A percentile compares a stretch with the other conserved stretches of the same genome.
Conservation (phyloP, 2,113 vertebrate genomes). For the Urocolius indicus region DNA sequence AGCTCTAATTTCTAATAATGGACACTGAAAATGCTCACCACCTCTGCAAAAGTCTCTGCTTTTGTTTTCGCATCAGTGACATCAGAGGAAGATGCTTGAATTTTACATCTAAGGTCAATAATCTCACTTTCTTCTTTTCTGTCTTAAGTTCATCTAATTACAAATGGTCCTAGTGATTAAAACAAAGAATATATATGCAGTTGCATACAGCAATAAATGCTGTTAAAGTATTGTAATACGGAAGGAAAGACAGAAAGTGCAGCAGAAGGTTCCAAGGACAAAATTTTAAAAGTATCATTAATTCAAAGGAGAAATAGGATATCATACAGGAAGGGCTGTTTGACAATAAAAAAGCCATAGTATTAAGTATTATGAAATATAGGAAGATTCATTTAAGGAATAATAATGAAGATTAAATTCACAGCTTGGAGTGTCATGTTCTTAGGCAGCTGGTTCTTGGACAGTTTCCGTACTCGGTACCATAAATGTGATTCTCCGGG, state of each 20-base stretch:
- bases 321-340: not conserved
- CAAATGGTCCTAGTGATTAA: not conserved
- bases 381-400: not conserved
- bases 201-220: not conserved
- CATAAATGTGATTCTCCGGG: not conserved
- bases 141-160: not conserved
- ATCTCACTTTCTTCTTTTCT: not conserved
- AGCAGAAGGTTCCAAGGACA: not conserved
- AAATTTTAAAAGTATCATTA: not conserved
- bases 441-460: not conserved
- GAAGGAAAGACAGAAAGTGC: not conserved
- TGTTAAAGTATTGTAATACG: not conserved
- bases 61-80: not conserved
- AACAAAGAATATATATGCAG: not conserved
- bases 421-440: not conserved
- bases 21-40: not conserved
- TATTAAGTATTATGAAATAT: not conserved
- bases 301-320: not conserved
- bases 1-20: not conserved
- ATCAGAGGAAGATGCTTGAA: not conserved
- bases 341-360: not conserved
- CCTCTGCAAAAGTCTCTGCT: not conserved
- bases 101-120: not conserved
- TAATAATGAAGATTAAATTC: not conserved
- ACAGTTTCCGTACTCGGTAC: not conserved